phyloP scores from a whole-genome alignment of 2,797 vertebrate genomes.

The Pangasius krempfi region DNA sequence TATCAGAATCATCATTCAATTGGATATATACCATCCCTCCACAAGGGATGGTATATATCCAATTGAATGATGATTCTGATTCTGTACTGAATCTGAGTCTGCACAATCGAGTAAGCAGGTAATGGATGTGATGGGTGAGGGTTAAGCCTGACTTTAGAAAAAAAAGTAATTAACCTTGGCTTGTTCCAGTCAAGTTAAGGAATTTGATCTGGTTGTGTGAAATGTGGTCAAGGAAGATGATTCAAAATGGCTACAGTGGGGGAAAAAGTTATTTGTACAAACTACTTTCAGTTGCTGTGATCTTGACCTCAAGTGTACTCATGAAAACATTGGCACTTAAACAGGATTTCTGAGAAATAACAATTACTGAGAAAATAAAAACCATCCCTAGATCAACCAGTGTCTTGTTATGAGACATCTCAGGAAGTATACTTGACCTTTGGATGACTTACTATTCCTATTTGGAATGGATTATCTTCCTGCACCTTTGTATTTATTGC shows the following conservation, averaged over 20 bases:
- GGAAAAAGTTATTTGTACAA: neutral
- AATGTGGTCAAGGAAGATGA: neutral
- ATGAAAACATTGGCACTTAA: slow-evolving; percentile 5
- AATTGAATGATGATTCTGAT: neutral
- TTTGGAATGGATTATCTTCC: neutral
- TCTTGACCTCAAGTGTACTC: slow-evolving; percentile 11
- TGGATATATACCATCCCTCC: no score
- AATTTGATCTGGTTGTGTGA: neutral
- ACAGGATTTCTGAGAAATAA: slow-evolving; percentile 32
- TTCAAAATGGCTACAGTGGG: neutral
- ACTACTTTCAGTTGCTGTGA: slow-evolving; percentile 10
- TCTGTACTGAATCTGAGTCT: neutral
- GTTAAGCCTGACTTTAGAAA: neutral
- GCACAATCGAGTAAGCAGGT: neutral
- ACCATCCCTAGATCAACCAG: slow-evolving; percentile 24
- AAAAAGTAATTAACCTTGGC: neutral
- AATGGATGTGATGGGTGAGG: neutral
- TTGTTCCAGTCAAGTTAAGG: neutral
- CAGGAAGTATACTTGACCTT: neutral
- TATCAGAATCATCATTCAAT: no score
- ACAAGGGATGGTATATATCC: slow-evolving; percentile 20
- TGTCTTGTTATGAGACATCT: neutral
- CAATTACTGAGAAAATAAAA: slow-evolving; percentile 28
- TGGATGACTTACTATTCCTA: neutral
- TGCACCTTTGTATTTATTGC: neutral